phyloP scores from a whole-genome alignment of 2,113 vertebrate genomes.

The pig (Sus scrofa) region T2T-Sscrofa CM000821.6:24681001-24681500 shows the following conservation, averaged over 20 bases:
- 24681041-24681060: not conserved
- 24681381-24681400: no score
- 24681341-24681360: no score
- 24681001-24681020: not conserved
- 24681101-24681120: not conserved
- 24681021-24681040: not conserved
- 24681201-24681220: conserved; percentile 34
- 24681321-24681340: no score
- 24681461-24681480: no score
- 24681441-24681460: no score
- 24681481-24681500: no score
- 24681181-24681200: conserved; percentile 47
- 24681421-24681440: no score
- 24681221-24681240: not conserved
- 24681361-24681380: no score
- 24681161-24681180: conserved; percentile 55
- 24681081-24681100: not conserved
- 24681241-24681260: conserved; percentile 30
- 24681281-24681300: not conserved
- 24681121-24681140: conserved; percentile 47
- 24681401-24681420: no score
- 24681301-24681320: not conserved
- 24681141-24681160: conserved; percentile 40
- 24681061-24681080: not conserved
- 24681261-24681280: not conserved